Evolutionary conservation across 2,797 vertebrate species (phyloP).

Genomic region (Pempheris klunzingeri): DNA sequence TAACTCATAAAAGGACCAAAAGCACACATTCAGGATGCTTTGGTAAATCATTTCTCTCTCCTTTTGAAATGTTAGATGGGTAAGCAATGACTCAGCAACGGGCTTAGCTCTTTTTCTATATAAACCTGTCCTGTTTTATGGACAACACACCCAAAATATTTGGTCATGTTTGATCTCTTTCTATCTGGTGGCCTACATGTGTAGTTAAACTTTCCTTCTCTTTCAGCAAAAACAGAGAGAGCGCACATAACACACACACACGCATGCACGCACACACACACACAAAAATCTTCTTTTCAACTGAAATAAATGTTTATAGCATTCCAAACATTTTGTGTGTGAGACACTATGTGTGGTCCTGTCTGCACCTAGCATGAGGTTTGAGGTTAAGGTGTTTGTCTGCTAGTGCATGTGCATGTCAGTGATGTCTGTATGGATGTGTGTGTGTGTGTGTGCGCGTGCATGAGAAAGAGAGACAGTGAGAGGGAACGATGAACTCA

Average conservation of each 20-base stretch:
- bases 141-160: slow-evolving; percentile 74
- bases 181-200: slow-evolving; percentile 71
- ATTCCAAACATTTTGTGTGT: slow-evolving; percentile 85
- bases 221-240: slow-evolving; percentile 55
- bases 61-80: slow-evolving; percentile 36
- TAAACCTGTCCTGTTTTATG: slow-evolving; percentile 66
- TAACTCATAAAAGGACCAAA: background rate
- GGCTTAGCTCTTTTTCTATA: slow-evolving; percentile 47
- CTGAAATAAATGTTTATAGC: slow-evolving; percentile 87
- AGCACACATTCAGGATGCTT: slow-evolving; percentile 5
- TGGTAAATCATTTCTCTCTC: slow-evolving; percentile 6
- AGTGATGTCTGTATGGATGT: slow-evolving; percentile 33
- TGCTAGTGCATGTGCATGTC: slow-evolving; percentile 61
- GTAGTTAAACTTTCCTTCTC: slow-evolving; percentile 69
- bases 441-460: slow-evolving; percentile 43
- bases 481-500: slow-evolving; percentile 1
- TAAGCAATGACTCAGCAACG: slow-evolving; percentile 50
- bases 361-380: slow-evolving; percentile 81
- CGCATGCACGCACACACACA: background rate
- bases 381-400: slow-evolving; percentile 84
- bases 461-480: background rate
- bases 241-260: slow-evolving; percentile 1
- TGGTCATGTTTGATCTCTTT: slow-evolving; percentile 70
- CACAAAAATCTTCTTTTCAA: slow-evolving; percentile 73
- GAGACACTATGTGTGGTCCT: slow-evolving; percentile 87